phyloP scores from a whole-genome alignment of 2,113 vertebrate species.

The Seriola aureovittata region DNA sequence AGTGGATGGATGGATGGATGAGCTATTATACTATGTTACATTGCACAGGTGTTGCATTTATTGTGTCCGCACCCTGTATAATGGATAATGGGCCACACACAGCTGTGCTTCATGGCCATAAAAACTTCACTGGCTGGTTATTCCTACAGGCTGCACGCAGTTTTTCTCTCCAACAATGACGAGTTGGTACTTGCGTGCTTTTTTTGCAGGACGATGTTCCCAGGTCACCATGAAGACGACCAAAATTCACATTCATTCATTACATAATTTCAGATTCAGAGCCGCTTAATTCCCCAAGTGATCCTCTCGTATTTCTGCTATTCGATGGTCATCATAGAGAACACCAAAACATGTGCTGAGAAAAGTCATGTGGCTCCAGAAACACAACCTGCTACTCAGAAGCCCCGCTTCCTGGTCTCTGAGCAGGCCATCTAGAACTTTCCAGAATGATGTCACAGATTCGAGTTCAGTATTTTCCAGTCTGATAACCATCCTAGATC shows the following conservation, averaged over 20 bases:
- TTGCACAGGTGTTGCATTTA: constrained; percentile 34
- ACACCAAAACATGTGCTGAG: background rate
- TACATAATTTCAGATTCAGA: background rate
- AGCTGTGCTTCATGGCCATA: constrained; percentile 4
- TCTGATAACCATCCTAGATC: background rate
- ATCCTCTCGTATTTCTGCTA: too few species aligned
- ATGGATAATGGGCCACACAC: background rate
- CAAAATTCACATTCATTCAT: too few species aligned
- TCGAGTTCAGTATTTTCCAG: background rate
- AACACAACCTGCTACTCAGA: background rate
- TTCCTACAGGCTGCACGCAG: background rate
- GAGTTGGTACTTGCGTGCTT: background rate
- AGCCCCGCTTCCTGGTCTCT: background rate
- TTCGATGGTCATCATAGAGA: background rate
- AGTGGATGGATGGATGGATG: background rate
- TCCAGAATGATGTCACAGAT: background rate
- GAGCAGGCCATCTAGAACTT: background rate
- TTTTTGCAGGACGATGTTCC: background rate
- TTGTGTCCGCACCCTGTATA: constrained; percentile 4
- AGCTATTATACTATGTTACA: background rate
- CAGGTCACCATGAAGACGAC: background rate
- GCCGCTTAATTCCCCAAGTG: background rate
- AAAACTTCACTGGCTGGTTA: background rate
- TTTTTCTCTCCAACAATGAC: constrained; percentile 6
- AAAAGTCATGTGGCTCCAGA: background rate